Conservation (phyloP, 1,140 invertebrate species). For the Papilio helenus region DNA sequence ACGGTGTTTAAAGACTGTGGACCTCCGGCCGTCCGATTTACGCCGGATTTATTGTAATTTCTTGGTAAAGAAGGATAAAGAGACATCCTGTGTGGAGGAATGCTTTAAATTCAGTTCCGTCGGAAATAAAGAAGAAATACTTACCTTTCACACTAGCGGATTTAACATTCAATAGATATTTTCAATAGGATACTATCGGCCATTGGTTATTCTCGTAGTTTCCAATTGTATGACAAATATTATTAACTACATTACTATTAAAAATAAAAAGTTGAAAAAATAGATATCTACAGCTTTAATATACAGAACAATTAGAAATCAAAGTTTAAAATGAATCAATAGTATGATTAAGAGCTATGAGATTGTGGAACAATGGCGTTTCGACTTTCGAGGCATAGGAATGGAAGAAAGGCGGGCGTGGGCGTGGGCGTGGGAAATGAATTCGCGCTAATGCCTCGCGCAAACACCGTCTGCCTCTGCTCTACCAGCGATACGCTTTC, state of each 20-base stretch:
- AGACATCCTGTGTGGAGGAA: constrained; percentile 65
- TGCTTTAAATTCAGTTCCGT: constrained; percentile 61
- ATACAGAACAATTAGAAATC: constrained; percentile 43
- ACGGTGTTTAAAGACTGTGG: constrained; percentile 65
- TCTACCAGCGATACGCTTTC: constrained; percentile 9
- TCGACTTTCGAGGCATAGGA: constrained; percentile 57
- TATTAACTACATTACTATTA: not conserved
- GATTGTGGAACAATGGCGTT: constrained; percentile 61
- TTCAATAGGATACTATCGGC: not conserved
- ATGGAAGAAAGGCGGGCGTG: constrained; percentile 61
- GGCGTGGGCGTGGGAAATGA: constrained; percentile 69
- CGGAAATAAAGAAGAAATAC: constrained; percentile 47
- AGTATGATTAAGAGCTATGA: constrained; percentile 48
- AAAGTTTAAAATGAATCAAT: constrained; percentile 42
- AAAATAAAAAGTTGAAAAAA: not conserved
- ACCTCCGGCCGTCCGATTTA: constrained; percentile 55
- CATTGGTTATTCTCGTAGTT: not conserved
- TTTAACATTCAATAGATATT: not conserved
- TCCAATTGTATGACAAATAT: not conserved
- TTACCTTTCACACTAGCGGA: not conserved
- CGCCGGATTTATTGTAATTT: constrained; percentile 67
- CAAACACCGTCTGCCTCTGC: constrained; percentile 61
- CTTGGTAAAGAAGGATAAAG: constrained; percentile 65
- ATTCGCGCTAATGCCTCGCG: constrained; percentile 58
- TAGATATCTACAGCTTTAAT: constrained; percentile 1